Conservation (phyloP, 2,113 vertebrate genomes). For the Polyodon spathula region DNA sequence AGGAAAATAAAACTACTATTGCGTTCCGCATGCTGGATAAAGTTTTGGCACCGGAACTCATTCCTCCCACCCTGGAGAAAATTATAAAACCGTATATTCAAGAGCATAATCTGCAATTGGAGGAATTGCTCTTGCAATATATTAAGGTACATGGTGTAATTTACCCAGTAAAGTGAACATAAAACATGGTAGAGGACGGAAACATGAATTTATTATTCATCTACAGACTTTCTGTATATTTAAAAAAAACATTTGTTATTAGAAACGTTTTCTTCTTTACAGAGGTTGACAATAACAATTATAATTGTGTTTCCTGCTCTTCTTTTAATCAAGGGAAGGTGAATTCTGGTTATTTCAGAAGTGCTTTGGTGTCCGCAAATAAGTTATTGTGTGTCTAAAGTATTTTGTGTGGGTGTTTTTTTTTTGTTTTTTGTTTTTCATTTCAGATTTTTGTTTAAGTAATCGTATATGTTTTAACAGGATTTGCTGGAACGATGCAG, state of each 20-base stretch:
- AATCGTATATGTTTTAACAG: conserved; percentile 44
- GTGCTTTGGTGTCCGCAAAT: too few species aligned
- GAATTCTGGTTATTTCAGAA: too few species aligned
- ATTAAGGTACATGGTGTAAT: too few species aligned
- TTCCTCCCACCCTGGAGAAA: conserved; percentile 67
- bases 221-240: too few species aligned
- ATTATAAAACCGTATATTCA: conserved; percentile 70
- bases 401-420: background rate
- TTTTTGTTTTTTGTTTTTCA: background rate
- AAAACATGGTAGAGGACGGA: too few species aligned
- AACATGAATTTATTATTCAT: too few species aligned
- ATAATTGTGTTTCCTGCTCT: too few species aligned
- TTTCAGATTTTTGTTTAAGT: background rate
- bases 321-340: too few species aligned
- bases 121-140: conserved; percentile 80
- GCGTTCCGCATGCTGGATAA: conserved; percentile 91
- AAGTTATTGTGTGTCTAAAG: background rate
- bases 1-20: conserved; percentile 74
- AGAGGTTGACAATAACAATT: too few species aligned
- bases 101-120: conserved; percentile 68
- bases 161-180: too few species aligned
- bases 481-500: conserved; percentile 79
- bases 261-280: too few species aligned
- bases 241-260: too few species aligned
- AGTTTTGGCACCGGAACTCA: conserved; percentile 79